Percentiles rank a stretch among this genome's conserved stretches.
Evolutionary conservation across 2,797 vertebrate genomes (phyloP).

Genomic region (Hippopotamyrus pictus): DNA sequence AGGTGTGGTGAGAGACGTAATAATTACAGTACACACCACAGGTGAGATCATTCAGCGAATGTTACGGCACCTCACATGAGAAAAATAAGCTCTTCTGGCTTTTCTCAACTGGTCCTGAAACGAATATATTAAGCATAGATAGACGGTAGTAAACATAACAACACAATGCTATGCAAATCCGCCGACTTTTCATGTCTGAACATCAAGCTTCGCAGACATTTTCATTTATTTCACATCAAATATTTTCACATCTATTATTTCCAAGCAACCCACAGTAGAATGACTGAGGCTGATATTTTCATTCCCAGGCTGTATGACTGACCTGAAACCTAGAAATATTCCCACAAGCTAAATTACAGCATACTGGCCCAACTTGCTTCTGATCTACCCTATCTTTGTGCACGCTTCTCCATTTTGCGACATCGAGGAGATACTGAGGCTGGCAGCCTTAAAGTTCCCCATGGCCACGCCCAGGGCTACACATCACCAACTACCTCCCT

Average conservation of each 20-base stretch:
- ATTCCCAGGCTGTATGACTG: background rate
- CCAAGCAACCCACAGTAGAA: background rate
- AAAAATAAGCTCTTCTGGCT: background rate
- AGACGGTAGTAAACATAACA: background rate
- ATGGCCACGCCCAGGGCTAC: background rate
- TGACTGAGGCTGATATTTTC: background rate
- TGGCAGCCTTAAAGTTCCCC: background rate
- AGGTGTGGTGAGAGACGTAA: background rate
- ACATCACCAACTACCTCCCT: background rate
- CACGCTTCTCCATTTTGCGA: background rate
- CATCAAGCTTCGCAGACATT: background rate
- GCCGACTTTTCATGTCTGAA: background rate
- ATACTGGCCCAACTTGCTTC: background rate
- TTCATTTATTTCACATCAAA: constrained; percentile 13
- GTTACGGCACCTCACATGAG: background rate
- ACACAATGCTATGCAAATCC: background rate
- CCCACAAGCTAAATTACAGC: background rate
- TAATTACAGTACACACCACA: background rate
- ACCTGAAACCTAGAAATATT: background rate
- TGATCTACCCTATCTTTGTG: background rate
- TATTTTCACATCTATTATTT: background rate
- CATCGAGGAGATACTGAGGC: background rate
- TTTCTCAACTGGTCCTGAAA: background rate
- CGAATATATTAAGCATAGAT: background rate
- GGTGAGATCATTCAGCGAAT: background rate